A percentile compares a stretch with the other conserved stretches of the same genome.
Conservation (phyloP, 2,797 vertebrate genomes). For the Micromesistius poutassou region DNA sequence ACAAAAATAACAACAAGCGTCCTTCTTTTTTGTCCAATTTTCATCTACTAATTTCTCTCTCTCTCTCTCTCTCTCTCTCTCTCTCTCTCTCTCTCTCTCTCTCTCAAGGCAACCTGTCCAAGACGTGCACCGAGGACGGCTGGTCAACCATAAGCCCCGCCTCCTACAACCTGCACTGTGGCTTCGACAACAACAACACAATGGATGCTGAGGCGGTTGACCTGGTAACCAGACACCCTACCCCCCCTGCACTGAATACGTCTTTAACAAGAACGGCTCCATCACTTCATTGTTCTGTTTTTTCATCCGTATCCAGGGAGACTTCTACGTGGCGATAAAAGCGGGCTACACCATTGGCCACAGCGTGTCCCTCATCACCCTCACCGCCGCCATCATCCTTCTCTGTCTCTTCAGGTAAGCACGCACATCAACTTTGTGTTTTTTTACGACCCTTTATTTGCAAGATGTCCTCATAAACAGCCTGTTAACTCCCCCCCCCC, state of each 20-base stretch:
- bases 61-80: not conserved
- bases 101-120: constrained; percentile 84
- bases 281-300: not conserved
- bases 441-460: too few species aligned
- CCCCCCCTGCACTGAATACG: not conserved
- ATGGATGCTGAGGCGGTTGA: constrained; percentile 52
- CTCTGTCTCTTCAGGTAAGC: constrained; percentile 76
- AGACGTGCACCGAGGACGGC: constrained; percentile 80
- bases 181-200: constrained; percentile 74
- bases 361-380: constrained; percentile 84
- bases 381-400: constrained; percentile 81
- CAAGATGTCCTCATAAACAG: not conserved
- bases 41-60: not conserved
- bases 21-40: not conserved
- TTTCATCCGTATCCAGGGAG: constrained; percentile 57
- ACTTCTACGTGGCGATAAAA: constrained; percentile 81
- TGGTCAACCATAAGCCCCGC: constrained; percentile 76
- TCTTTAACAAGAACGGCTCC: not conserved
- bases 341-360: constrained; percentile 93
- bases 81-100: constrained; percentile 18
- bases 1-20: not conserved
- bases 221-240: constrained; percentile 23
- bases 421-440: not conserved
- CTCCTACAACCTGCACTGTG: constrained; percentile 76
- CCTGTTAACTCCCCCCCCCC: too few species aligned